phyloP scores from a whole-genome alignment of 2,113 vertebrate species.

The Tichodroma muraria region DNA sequence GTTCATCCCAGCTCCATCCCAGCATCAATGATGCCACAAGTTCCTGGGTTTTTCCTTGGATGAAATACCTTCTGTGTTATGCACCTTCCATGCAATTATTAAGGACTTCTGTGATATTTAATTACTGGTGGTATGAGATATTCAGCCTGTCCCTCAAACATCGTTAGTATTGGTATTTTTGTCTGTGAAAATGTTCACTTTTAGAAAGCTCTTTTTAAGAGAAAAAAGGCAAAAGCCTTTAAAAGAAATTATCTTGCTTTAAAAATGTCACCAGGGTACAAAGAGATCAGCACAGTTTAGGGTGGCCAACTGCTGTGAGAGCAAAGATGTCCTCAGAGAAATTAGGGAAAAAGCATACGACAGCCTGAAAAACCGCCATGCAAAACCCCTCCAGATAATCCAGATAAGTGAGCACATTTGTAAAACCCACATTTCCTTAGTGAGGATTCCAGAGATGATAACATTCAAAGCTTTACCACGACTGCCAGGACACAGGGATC shows the following conservation, averaged over 20 bases:
- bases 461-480: neutral
- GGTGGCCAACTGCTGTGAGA: neutral
- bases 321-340: neutral
- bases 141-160: neutral
- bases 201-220: conserved; percentile 10
- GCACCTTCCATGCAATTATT: neutral
- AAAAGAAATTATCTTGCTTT: neutral
- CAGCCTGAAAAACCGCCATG: neutral
- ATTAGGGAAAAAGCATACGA: neutral
- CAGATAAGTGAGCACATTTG: neutral
- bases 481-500: neutral
- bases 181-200: neutral
- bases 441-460: neutral
- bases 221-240: neutral
- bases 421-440: neutral
- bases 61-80: neutral
- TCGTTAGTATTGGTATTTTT: neutral
- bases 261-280: neutral
- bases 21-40: rapidly evolving
- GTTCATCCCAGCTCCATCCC: neutral
- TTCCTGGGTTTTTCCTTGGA: neutral
- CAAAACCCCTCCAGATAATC: neutral
- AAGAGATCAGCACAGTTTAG: neutral
- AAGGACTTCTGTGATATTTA: neutral
- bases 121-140: neutral